Evolutionary conservation across 2,888 invertebrate genomes (phyloP).

Genomic region (Malacosoma neustria): DNA sequence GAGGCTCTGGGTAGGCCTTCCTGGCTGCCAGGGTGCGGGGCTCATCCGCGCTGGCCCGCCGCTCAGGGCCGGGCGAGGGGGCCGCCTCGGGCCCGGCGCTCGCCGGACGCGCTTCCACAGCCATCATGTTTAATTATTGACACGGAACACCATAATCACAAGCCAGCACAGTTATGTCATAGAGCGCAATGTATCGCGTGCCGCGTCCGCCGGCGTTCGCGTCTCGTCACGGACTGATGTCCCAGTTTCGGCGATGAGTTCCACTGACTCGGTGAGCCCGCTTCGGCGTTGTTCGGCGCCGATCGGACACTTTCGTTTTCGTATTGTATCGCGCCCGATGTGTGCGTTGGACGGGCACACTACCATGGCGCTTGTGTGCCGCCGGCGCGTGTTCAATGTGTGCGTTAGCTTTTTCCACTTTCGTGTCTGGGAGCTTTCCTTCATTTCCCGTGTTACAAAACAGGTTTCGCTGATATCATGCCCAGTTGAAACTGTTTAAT

Average conservation of each 20-base stretch:
- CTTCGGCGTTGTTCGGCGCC: slow-evolving; percentile 60
- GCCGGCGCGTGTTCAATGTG: slow-evolving; percentile 16
- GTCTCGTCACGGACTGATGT: slow-evolving; percentile 77
- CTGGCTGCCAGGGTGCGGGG: slow-evolving; percentile 67
- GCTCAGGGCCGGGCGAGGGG: slow-evolving; percentile 39
- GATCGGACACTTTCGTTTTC: slow-evolving; percentile 75
- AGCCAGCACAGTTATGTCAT: slow-evolving; percentile 64
- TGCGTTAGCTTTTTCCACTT: slow-evolving; percentile 61
- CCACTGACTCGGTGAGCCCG: slow-evolving; percentile 71
- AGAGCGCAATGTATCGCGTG: slow-evolving; percentile 50
- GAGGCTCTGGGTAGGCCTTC: slow-evolving; percentile 58
- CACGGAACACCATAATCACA: slow-evolving; percentile 65
- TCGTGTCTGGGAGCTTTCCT: slow-evolving; percentile 61
- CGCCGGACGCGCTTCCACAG: slow-evolving; percentile 64
- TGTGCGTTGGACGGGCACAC: slow-evolving; percentile 38
- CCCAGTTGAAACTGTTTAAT: neutral
- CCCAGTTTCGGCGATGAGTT: slow-evolving; percentile 77
- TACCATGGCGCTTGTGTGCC: slow-evolving; percentile 14
- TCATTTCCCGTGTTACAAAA: slow-evolving; percentile 61
- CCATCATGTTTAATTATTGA: slow-evolving; percentile 65
- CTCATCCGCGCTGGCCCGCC: slow-evolving; percentile 55
- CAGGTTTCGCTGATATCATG: slow-evolving; percentile 31
- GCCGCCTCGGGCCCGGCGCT: slow-evolving; percentile 53
- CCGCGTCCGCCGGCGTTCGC: slow-evolving; percentile 65
- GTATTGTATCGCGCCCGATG: slow-evolving; percentile 38